Conservation (phyloP, 2,888 invertebrate genomes). For the Lasius fuliginosus region DNA sequence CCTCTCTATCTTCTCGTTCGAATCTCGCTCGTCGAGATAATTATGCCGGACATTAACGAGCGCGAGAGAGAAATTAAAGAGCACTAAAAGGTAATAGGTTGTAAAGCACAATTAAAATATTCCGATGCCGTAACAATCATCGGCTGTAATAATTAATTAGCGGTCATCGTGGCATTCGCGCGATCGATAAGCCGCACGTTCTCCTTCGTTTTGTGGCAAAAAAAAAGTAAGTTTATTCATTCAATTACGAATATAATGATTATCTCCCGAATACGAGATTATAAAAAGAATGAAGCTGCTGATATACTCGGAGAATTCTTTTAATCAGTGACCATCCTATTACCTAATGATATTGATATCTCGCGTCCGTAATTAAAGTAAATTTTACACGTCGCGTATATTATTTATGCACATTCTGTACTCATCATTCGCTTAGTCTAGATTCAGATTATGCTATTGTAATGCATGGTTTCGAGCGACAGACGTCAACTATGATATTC, state of each 20-base stretch:
- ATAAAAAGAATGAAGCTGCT: background rate
- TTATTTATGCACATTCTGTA: background rate
- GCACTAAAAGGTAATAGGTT: background rate
- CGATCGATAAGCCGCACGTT: slow-evolving; percentile 27
- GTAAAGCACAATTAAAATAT: slow-evolving; percentile 37
- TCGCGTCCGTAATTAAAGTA: slow-evolving; percentile 34
- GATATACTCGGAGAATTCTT: slow-evolving; percentile 16
- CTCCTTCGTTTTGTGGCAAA: background rate
- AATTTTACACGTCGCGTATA: slow-evolving; percentile 32
- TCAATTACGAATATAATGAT: slow-evolving; percentile 16
- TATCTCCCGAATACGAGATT: background rate
- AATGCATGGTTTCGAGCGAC: background rate
- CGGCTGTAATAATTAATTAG: slow-evolving; percentile 29
- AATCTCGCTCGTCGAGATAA: slow-evolving; percentile 20
- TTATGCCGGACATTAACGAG: slow-evolving; percentile 12
- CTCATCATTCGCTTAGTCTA: background rate
- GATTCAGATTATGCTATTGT: background rate
- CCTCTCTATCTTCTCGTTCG: background rate
- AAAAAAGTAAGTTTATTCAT: background rate
- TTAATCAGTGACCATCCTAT: slow-evolving; percentile 50
- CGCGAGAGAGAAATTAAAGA: background rate
- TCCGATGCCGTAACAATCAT: background rate
- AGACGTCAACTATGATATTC: slow-evolving; percentile 6
- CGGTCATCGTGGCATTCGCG: slow-evolving; percentile 8
- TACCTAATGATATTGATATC: background rate